Evolutionary conservation across 2,888 invertebrate species (phyloP), one percentile per base, ranked within the genome.

Genomic region (Pollenia amentaria): DNA sequence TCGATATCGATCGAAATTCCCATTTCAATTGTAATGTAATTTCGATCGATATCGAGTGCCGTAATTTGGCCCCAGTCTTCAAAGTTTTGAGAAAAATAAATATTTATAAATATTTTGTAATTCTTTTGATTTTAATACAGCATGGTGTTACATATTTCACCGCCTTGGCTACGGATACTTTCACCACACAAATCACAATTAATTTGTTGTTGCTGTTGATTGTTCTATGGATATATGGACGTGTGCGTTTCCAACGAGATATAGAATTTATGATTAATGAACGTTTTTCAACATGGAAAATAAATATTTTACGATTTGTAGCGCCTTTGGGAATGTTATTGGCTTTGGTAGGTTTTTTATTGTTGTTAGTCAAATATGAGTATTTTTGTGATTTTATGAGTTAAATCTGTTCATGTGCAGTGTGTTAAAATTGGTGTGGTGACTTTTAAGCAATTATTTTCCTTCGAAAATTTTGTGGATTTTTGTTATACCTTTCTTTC

Each of bases 201-300:
- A 92, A 92, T 48, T 73, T 96, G 7, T 94, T 97, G 79, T 97
- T 98, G 92, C 94, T 97, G 12, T 92, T 97, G 65, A 96, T 97
- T 2, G 95, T 98, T 0, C 95, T 97, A 1, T 98, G 97, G 96
- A 95, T 96, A 51, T 98, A 98, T 90, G 98, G 98, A 88, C 94
- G 95, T 1, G 92, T 94, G 10, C 94, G 94, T 76, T 95, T 96
- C 77, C 94, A 95, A 57, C 93, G 94, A 11, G 97, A 97, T 90
- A 93, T 97, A 0, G 94, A 95, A 89, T 96, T 96, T 91, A 97
- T 97, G 97, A 95, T 97, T 95, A 95, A 95, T 0, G 94, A 94
- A 84, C 95, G 95, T 4, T 92, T 96, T 60, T 88, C 90, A 11
- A 94, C 94, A 44, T 94, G 94, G 89, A 92, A 91, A 88, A 84